Percentiles rank a stretch among this genome's conserved stretches.
These are phyloP conservation scores for Onychorhynchus coronatus DNA, from an alignment of 2,113 vertebrate species.

Conservation along the genomic window DNA sequence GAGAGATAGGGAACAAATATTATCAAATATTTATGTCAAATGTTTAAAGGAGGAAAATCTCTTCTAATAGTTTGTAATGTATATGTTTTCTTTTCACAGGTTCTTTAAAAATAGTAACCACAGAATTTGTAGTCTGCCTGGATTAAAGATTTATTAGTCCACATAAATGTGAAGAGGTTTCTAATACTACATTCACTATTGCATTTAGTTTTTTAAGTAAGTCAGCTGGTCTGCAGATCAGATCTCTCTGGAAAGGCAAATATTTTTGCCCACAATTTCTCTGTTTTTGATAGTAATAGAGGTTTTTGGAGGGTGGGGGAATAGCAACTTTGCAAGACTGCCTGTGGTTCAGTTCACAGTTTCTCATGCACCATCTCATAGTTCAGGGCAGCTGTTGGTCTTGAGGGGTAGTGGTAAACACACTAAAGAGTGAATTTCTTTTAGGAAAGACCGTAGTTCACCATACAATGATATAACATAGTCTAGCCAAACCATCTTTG, in stretches of 20 bases:
- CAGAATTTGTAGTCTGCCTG: background rate
- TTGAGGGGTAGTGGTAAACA: background rate
- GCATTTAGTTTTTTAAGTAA: background rate
- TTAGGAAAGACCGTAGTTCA: background rate
- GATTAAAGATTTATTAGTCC: background rate
- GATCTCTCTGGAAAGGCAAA: slow-evolving; percentile 40
- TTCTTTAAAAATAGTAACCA: slow-evolving; percentile 17
- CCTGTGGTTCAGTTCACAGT: background rate
- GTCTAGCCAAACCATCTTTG: background rate
- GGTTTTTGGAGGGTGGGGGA: background rate
- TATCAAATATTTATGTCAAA: slow-evolving; percentile 16
- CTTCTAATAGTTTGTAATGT: slow-evolving; percentile 1
- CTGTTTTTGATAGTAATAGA: background rate
- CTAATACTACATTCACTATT: background rate
- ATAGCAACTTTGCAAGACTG: background rate
- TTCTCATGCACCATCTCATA: background rate
- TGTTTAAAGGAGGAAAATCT: background rate
- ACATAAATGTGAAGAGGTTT: slow-evolving; percentile 18
- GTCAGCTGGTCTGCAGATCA: background rate
- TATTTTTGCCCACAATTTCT: slow-evolving; percentile 24
- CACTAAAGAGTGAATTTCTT: background rate
- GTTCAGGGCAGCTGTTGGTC: background rate
- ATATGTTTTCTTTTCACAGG: background rate
- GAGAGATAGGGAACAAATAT: background rate
- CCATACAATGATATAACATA: background rate